Base-by-base conservation (phyloP, 2,888 invertebrate genomes). In the Melolontha melolontha region DNA sequence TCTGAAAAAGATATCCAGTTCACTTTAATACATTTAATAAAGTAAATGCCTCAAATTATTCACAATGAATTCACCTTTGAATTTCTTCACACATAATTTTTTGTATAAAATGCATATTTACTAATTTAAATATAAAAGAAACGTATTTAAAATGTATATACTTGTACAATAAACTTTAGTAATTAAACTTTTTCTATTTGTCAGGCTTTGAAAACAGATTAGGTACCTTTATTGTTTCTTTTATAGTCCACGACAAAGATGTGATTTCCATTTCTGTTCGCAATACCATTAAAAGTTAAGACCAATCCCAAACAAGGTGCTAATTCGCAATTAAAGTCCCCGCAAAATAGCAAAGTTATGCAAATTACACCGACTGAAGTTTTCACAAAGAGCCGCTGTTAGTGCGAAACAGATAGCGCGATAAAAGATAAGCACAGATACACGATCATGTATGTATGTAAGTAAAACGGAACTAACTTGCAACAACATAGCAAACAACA, bases 241-340 rank as follows among this genome's bases (percentile, higher is more conserved):
- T 54, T 54, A 14, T 7, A 14, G 12, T 52, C 39, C 40, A 17
- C 10, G 39, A 17, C 40, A 29, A 34, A 54, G 54, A 54, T 40
- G 54, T 11, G 39, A 54, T 54, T 54, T 54, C 39, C 54, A 54
- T 54, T 54, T 54, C 54, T 39, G 54, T 40, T 29, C 16, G 40
- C 54, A 40, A 39, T 40, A 42, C 42, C 64, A 41, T 65, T 42
- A 65, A 65, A 65, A 65, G 64, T 50, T 65, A 65, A 51, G 51
- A 27, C 50, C 27, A 7, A 49, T 64, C 51, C 55, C 47, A 67
- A 70, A 70, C 70, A 70, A 67, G 66, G 70, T 64, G 70, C 70
- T 70, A 70, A 70, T 70, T 70, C 47, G 70, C 52, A 70, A 70
- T 70, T 70, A 70, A 64, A 51, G 70, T 70, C 64, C 50, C 44